Evolutionary conservation across 2,113 vertebrate species (phyloP), one percentile per base, ranked within the genome.

Genomic region (Pelecanoides urinatrix): DNA sequence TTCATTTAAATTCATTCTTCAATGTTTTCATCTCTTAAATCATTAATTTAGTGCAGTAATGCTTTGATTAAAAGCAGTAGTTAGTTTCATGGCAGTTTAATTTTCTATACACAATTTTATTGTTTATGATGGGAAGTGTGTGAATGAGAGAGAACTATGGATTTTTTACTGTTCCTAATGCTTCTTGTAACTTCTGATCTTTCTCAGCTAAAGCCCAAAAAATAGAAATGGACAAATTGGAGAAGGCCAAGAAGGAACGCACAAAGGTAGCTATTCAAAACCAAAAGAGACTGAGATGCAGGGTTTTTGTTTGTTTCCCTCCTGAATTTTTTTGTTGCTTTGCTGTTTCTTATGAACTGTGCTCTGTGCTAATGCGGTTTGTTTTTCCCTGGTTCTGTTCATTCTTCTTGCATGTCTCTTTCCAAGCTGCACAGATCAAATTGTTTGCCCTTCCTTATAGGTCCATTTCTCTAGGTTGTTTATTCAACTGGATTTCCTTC

Each of bases 161-260:
- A 19, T 50, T 83, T 83, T 78, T 61, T 62, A 16, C 49, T 65
- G 21, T 72, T 92, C 29, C 45, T 79, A 26, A 30, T 74, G 20
- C 45, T 87, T 71, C 44, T 74, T 34, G 5, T 97, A 40, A 92
- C 63, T 59, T 65, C 59, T 83, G 40, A 5, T 95, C 63, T 94
- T 84, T 78, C 91, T 19, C 95, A 99, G 99, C 99, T 55, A 99
- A 99, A 98, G 99, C 99, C 62, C 99, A 99, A 97, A 99, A 99
- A 95, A 98, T 99, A 15, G 99, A 99, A 97, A 99, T 99, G 99
- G 99, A 99, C 97, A 99, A 99, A 92, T 32, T 99, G 93, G 99
- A 99, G 97, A 99, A 99, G 93, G 99, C 99, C 96, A 99, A 99
- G 97, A 99, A 99, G 93, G 99, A 99, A 49, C 97, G 99, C 74